A percentile compares a stretch with the other conserved stretches of the same genome.
Evolutionary conservation across 1,140 invertebrate species (phyloP).

Genomic region (Agrypnia vestita): DNA sequence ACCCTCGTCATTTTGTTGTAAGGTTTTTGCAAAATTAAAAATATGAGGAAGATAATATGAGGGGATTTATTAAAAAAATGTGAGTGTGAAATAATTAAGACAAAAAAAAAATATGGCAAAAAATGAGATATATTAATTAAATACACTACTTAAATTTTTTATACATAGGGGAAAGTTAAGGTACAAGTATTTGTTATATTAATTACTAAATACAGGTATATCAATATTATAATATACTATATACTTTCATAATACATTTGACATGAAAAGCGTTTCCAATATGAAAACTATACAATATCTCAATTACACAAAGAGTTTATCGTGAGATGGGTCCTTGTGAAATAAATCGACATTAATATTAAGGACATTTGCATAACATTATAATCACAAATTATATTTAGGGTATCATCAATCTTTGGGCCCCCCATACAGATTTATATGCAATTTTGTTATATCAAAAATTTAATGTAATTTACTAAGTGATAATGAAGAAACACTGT

Average conservation of each 20-base stretch:
- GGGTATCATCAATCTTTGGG: neutral
- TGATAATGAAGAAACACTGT: conserved; percentile 3
- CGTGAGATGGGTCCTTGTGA: conserved; percentile 29
- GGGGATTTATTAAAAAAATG: conserved; percentile 7
- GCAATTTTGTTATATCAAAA: conserved; percentile 9
- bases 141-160: neutral
- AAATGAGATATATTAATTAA: conserved; percentile 26
- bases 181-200: conserved; percentile 50
- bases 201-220: conserved; percentile 38
- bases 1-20: neutral
- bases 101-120: neutral
- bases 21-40: neutral
- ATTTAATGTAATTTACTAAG: neutral
- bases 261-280: conserved; percentile 59
- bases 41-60: conserved; percentile 1
- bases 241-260: conserved; percentile 49
- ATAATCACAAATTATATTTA: conserved; percentile 19
- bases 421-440: conserved; percentile 8
- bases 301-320: conserved; percentile 37
- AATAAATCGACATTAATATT: conserved; percentile 21
- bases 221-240: conserved; percentile 2
- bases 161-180: conserved; percentile 42
- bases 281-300: conserved; percentile 61
- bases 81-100: neutral
- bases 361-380: neutral